Base-by-base conservation (phyloP, 2,888 invertebrate species). In the Ypsolopha scabrella region DNA sequence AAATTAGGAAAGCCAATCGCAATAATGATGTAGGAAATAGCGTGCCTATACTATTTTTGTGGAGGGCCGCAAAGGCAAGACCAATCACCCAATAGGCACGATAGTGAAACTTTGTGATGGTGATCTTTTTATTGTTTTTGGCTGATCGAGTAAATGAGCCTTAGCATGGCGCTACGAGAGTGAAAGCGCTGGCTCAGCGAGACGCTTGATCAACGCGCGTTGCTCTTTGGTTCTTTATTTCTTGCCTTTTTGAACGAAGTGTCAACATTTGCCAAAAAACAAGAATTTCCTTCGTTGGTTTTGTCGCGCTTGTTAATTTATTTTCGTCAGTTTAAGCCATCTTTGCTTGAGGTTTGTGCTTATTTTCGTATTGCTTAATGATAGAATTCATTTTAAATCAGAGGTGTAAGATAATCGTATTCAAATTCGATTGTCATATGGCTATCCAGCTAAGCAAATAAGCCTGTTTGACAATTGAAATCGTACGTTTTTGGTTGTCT, bases 131-230 rank as follows among this genome's bases (percentile, higher is more conserved):
- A 39, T 24, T 24, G 24, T 24, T 24, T 24, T 24, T 24, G 39
- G 10, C 39, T 39, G 10, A 1, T 44, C 13, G 14, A 13, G 47
- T 37, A 49, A 41, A 51, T 45, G 6, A 45, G 45, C 51, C 45
- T 45, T 46, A 50, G 34, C 51, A 49, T 51, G 53, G 52, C 51
- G 53, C 63, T 60, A 24, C 24, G 65, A 77, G 67, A 80, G 82
- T 80, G 80, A 82, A 82, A 82, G 79, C 24, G 24, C 24, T 24
- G 24, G 24, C 71, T 69, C 58, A 34, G n/a, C 4, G 65, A 62
- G 68, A 76, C 76, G 79, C 65, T 77, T 67, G 68, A 76, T 71
- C 72, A 72, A 65, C 71, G 72, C 65, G 62, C 71, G 70, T 68
- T 66, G 70, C 65, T 61, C 58, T 59, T 62, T 52, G 60, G 59